Conservation (phyloP, 64 coral and sea anemone genomes). For the Stichodactyla helianthus region DNA sequence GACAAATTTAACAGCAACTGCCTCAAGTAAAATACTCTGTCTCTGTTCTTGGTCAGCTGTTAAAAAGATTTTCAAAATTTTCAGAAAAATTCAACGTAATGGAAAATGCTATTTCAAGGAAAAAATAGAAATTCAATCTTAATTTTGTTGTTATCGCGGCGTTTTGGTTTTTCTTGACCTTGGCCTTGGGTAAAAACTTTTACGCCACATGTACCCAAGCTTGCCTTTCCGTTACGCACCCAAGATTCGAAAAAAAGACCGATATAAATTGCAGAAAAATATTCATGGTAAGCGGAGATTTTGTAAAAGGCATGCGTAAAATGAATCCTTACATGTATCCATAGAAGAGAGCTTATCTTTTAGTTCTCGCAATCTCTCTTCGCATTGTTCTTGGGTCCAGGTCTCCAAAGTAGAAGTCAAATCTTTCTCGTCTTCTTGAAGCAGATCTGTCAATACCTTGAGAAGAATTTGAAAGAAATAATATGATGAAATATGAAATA, state of each 20-base stretch:
- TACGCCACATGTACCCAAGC: too few species aligned
- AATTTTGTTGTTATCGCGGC: too few species aligned
- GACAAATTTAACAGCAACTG: slow-evolving; percentile 68
- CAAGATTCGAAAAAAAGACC: too few species aligned
- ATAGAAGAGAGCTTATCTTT: slow-evolving; percentile 46
- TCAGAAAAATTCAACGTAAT: too few species aligned
- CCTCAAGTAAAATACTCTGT: slow-evolving; percentile 65
- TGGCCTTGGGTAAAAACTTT: too few species aligned
- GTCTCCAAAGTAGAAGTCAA: slow-evolving; percentile 26
- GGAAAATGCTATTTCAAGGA: too few species aligned
- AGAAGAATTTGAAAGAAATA: background rate
- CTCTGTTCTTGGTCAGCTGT: slow-evolving; percentile 59
- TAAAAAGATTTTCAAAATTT: background rate
- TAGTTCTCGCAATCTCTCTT: slow-evolving; percentile 56
- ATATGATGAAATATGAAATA: too few species aligned
- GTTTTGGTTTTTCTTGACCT: too few species aligned
- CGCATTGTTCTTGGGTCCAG: slow-evolving; percentile 83
- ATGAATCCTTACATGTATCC: slow-evolving; percentile 30
- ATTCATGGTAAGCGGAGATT: background rate
- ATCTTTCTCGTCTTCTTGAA: slow-evolving; percentile 66
- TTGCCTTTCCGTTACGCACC: too few species aligned
- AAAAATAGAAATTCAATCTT: too few species aligned
- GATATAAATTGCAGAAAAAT: too few species aligned
- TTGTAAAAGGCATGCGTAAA: background rate
- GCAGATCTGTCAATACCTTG: slow-evolving; percentile 60